A percentile compares a stretch with the other conserved stretches of the same genome.
phyloP scores from a whole-genome alignment of 2,888 invertebrate species.

The Leptopterna dolabrata region DNA sequence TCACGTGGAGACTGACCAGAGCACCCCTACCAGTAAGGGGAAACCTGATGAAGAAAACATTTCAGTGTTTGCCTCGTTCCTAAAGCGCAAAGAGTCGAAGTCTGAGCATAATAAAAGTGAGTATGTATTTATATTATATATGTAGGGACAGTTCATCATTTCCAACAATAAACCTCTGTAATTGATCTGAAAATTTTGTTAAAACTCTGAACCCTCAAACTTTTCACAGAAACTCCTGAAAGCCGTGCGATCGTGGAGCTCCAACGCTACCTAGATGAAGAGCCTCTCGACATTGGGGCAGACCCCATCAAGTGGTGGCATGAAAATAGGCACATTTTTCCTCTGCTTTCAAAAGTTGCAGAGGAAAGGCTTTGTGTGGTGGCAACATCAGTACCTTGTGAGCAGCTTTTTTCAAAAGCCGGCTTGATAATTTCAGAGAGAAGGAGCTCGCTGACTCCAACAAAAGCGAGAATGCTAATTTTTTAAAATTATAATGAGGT shows the following conservation, averaged over 20 bases:
- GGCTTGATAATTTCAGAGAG: too few species aligned
- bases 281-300: background rate
- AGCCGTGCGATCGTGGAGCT: constrained; percentile 21
- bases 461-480: too few species aligned
- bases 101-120: constrained; percentile 39
- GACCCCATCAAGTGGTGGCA: constrained; percentile 25
- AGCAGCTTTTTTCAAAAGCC: too few species aligned
- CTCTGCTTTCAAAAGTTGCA: constrained; percentile 4
- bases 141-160: background rate
- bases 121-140: background rate
- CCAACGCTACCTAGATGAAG: constrained; percentile 23
- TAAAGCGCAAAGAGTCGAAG: constrained; percentile 9
- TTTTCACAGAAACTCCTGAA: background rate
- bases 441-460: too few species aligned
- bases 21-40: background rate
- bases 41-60: background rate
- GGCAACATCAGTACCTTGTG: constrained; percentile 47
- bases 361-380: constrained; percentile 5
- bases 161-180: background rate
- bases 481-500: too few species aligned
- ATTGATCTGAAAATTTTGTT: background rate
- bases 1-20: background rate
- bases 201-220: background rate
- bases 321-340: constrained; percentile 14
- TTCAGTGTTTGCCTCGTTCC: background rate